Base-by-base conservation (phyloP, 2,888 invertebrate species). In the Eupelmus urozonus region DNA sequence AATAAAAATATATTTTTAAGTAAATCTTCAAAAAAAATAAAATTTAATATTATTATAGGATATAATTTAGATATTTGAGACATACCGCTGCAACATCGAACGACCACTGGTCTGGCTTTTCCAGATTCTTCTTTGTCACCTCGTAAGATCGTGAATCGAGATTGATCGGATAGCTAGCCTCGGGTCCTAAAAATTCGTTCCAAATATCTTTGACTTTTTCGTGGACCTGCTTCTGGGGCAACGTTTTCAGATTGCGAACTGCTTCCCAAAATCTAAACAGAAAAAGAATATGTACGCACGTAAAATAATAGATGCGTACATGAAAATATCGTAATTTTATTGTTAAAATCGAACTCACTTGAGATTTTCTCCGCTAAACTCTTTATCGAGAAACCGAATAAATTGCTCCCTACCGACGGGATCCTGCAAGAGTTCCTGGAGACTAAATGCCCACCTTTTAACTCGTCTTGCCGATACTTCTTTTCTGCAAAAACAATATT, bases 351-450 rank as follows among this genome's bases (percentile, higher is more conserved):
- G 62, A 34, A 89, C 93, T 92, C 89, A 98, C 97, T 97, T 97
- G 85, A 99, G 93, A 91, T 99, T 99, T 92, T 99, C 99, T 62
- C 97, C 97, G 86, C 98, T 98, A 90, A 99, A 99, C 91, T 99
- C 99, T 90, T 99, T 99, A 87, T 97, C 96, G 63, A 99, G 93
- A 91, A 99, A 99, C 88, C 94, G 95, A 81, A 96, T 95, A 90
- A 99, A 98, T 90, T 99, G 98, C 72, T 99, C 99, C 82, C 96
- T 92, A 1, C 99, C 99, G 16, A 97, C 94, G n/a, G 96, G 94
- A 92, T 99, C 99, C 83, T 95, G 95, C 7, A 99, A 92, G 73
- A 99, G 91, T 90, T 99, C 99, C 82, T 98, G 95, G 74, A 99
- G 93, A 85, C 97, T 96, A 91, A 99, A 99, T 18, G 96, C 97